Evolutionary conservation across 2,797 vertebrate species (phyloP).

Genomic region (Clarias platycephalus): DNA sequence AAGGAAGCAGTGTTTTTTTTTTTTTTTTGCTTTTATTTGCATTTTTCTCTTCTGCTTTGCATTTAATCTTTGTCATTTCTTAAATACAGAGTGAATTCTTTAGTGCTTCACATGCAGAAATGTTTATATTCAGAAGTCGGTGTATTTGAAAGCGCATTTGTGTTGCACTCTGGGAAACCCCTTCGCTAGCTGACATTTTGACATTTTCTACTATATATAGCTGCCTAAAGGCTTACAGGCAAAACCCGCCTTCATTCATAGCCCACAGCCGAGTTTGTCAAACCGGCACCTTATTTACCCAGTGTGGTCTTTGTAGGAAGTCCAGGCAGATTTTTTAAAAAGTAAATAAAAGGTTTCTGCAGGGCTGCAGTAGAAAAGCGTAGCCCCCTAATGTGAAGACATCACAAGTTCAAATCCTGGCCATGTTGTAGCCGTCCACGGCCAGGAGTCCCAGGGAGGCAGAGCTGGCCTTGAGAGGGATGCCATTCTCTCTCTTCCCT

Average conservation of each 20-base stretch:
- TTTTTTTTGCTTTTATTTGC: not conserved
- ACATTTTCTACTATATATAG: not conserved
- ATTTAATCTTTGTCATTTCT: slow-evolving; percentile 1
- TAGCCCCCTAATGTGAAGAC: not conserved
- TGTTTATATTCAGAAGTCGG: not conserved
- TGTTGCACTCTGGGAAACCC: not conserved
- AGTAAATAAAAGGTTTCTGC: not conserved
- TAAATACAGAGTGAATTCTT: not conserved
- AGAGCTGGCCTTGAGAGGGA: not conserved
- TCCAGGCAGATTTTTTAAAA: not conserved
- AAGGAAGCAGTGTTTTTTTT: not conserved
- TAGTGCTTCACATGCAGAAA: not conserved
- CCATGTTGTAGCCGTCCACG: not conserved
- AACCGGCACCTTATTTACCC: not conserved
- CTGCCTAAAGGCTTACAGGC: not conserved
- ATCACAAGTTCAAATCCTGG: not conserved
- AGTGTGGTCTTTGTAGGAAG: not conserved
- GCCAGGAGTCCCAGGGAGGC: not conserved
- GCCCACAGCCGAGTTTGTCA: not conserved
- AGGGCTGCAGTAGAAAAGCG: not conserved
- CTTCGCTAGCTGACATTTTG: not conserved
- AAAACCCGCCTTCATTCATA: not conserved
- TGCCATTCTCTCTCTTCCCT: not conserved
- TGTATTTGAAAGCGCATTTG: not conserved
- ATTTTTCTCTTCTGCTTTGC: not conserved